A percentile compares a stretch with the other conserved stretches of the same genome.
phyloP scores from a whole-genome alignment of 2,888 invertebrate species.

The Blomia tropicalis region DNA sequence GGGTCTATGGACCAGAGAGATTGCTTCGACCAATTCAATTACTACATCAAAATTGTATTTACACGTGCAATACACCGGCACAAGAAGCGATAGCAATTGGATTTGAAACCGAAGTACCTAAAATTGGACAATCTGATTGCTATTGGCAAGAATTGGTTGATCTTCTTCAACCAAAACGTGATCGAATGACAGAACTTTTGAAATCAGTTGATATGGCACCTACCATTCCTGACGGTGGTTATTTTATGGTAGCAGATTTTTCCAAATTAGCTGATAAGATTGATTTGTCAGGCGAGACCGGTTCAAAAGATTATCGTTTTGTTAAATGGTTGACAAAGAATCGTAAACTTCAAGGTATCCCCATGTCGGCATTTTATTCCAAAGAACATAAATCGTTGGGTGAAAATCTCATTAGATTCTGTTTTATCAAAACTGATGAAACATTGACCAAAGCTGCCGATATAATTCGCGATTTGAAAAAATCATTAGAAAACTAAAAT shows the following conservation, averaged over 20 bases:
- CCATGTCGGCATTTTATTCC: slow-evolving; percentile 82
- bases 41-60: slow-evolving; percentile 85
- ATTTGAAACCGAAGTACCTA: slow-evolving; percentile 62
- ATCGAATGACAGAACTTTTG: slow-evolving; percentile 57
- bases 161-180: slow-evolving; percentile 54
- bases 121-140: slow-evolving; percentile 51
- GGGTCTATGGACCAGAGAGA: slow-evolving; percentile 70
- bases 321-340: slow-evolving; percentile 90
- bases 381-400: slow-evolving; percentile 58
- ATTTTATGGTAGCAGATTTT: slow-evolving; percentile 92
- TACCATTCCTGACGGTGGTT: slow-evolving; percentile 86
- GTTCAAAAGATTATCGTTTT: slow-evolving; percentile 63
- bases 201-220: slow-evolving; percentile 68
- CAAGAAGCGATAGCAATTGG: slow-evolving; percentile 79
- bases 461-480: slow-evolving; percentile 31
- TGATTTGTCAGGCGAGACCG: slow-evolving; percentile 38
- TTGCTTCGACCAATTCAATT: slow-evolving; percentile 61
- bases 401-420: slow-evolving; percentile 57
- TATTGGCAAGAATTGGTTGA: slow-evolving; percentile 60
- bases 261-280: slow-evolving; percentile 47
- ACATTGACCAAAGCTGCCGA: slow-evolving; percentile 35
- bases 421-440: slow-evolving; percentile 34
- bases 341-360: slow-evolving; percentile 73
- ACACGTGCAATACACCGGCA: slow-evolving; percentile 72
- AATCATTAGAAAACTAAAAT: slow-evolving; percentile 17